Percentiles rank a stretch among this genome's conserved stretches.
phyloP scores from a whole-genome alignment of 1,140 invertebrate genomes.

The Heliothis virescens region DNA sequence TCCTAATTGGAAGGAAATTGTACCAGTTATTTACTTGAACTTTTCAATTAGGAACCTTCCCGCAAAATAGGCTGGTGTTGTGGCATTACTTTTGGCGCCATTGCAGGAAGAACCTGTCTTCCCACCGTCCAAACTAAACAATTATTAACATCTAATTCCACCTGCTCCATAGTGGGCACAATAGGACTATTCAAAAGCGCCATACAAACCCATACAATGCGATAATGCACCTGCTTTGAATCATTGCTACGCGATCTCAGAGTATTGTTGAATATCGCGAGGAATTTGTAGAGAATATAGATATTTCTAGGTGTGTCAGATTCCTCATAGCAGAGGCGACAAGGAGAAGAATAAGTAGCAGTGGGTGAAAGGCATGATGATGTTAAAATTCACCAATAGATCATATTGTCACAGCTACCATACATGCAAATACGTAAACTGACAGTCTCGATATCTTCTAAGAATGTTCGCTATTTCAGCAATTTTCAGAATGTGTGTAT shows the following conservation, averaged over 20 bases:
- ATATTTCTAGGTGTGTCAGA: too few relatives aligned
- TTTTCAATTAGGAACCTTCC: too few relatives aligned
- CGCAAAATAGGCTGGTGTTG: too few relatives aligned
- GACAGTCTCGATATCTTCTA: not conserved
- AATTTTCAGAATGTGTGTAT: not conserved
- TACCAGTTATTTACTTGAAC: too few relatives aligned
- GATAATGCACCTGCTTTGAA: constrained; percentile 43
- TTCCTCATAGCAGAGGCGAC: too few relatives aligned
- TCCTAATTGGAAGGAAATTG: too few relatives aligned
- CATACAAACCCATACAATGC: constrained; percentile 38
- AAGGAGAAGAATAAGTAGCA: too few relatives aligned
- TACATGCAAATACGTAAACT: not conserved
- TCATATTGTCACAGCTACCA: not conserved
- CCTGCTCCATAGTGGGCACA: constrained; percentile 38
- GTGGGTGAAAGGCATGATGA: too few relatives aligned
- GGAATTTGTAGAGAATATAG: not conserved
- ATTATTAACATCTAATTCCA: constrained; percentile 32
- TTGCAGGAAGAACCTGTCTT: constrained; percentile 24
- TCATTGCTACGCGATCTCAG: constrained; percentile 26
- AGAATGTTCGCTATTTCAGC: not conserved
- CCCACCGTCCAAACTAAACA: not conserved
- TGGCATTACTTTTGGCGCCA: not conserved
- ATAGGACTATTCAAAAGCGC: constrained; percentile 37
- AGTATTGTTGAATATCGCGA: not conserved
- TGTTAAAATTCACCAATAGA: too few relatives aligned